Percentiles rank a stretch among this genome's conserved stretches.
These are phyloP conservation scores for Steatornis caripensis DNA, from an alignment of 2,113 vertebrate genomes.

Conservation along the genomic window DNA sequence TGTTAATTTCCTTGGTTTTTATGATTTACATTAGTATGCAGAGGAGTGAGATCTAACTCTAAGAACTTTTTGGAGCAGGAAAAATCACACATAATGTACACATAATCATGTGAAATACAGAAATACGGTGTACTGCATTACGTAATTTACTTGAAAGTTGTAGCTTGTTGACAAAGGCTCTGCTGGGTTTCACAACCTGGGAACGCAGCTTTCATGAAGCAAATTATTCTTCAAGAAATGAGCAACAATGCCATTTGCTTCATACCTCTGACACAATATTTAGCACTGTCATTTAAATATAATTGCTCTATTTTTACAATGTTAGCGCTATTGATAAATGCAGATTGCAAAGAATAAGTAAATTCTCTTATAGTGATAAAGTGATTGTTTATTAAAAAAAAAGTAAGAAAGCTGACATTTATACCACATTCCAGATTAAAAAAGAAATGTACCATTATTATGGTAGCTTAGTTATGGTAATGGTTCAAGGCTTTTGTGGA, in stretches of 20 bases:
- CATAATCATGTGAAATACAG: constrained; percentile 40
- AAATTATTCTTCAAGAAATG: constrained; percentile 59
- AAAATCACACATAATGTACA: not conserved
- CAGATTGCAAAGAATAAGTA: constrained; percentile 50
- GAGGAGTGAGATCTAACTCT: not conserved
- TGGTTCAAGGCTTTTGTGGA: not conserved
- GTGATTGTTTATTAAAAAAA: not conserved
- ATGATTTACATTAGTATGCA: constrained; percentile 24
- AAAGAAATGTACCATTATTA: not conserved
- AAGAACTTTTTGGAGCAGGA: not conserved
- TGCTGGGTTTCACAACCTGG: constrained; percentile 47
- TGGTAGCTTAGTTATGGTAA: not conserved
- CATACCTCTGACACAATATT: constrained; percentile 75
- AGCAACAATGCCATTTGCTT: constrained; percentile 58
- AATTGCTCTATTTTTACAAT: constrained; percentile 69
- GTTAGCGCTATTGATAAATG: constrained; percentile 65
- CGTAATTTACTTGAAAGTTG: constrained; percentile 66
- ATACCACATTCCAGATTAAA: not conserved
- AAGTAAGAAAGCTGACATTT: not conserved
- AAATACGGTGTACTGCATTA: constrained; percentile 38
- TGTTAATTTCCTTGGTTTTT: constrained; percentile 25
- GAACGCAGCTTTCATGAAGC: constrained; percentile 59
- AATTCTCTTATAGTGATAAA: constrained; percentile 6
- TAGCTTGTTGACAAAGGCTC: constrained; percentile 64
- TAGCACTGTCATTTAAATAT: constrained; percentile 66